Percentiles rank a stretch among this genome's conserved stretches.
Evolutionary conservation across 2,113 vertebrate species (phyloP).

Genomic region (Turnix velox): DNA sequence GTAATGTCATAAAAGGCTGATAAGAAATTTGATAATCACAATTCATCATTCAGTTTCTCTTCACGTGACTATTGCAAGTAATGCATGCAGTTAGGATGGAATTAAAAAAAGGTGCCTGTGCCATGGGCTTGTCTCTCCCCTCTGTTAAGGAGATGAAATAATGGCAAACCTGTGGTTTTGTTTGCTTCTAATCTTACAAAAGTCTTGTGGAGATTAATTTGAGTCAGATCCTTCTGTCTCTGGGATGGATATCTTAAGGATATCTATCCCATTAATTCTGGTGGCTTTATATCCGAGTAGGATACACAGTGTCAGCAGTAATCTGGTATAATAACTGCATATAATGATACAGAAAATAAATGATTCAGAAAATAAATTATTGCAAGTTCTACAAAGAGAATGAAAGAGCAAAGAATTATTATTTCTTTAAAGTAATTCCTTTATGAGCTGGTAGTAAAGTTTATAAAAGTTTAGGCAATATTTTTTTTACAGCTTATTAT

Average conservation of each 20-base stretch:
- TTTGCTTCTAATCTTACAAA: background rate
- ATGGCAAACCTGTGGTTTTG: background rate
- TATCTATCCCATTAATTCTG: background rate
- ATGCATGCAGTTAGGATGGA: background rate
- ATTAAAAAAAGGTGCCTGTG: background rate
- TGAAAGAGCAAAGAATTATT: background rate
- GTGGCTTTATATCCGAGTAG: background rate
- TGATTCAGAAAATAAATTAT: background rate
- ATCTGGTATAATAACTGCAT: background rate
- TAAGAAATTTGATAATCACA: background rate
- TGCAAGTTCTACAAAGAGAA: background rate
- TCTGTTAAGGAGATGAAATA: background rate
- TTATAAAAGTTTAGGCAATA: background rate
- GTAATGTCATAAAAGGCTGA: background rate
- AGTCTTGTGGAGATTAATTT: background rate
- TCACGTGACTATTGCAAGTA: background rate
- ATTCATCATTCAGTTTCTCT: background rate
- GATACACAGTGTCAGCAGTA: background rate
- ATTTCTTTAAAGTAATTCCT: fast-evolving
- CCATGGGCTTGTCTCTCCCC: background rate
- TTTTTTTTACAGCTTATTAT: background rate
- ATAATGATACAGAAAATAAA: background rate
- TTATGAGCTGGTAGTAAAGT: background rate
- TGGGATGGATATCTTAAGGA: background rate
- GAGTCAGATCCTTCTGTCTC: background rate